Evolutionary conservation across 1,140 invertebrate species (phyloP), one percentile per base, ranked within the genome.

Genomic region (Probaryconus sp.): DNA sequence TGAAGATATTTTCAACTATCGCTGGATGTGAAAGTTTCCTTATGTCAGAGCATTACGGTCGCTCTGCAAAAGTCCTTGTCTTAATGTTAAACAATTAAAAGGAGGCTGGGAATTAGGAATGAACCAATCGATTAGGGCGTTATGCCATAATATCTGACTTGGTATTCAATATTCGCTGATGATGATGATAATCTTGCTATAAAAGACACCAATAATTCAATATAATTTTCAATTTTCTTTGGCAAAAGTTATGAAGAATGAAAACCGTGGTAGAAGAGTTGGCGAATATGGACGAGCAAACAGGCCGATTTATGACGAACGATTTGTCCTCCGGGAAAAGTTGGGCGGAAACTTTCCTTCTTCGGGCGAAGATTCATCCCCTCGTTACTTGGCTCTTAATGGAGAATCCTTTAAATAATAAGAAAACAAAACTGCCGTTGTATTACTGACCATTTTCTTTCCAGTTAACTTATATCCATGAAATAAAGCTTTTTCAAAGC

Each of bases 291-390:
- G 45, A 60, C 42, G 55, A 77, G 70, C 58, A 79, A 73, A 76
- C 70, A 55, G 75, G 74, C 73, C 77, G 72, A 85, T 83, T 83
- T 84, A 83, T 80, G 79, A 78, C 72, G 60, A 78, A 77, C 82
- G 77, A 84, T 85, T 84, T 82, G 76, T 83, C 77, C 65, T 48
- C n/a, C 11, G 55, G 45, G 45, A 68, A 51, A 64, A 77, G 71
- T 73, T 76, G 33, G 43, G n/a, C 24, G 56, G 35, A 73, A 81
- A 84, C 70, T 83, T 82, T 68, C n/a, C 45, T 77, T 55, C 73
- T 60, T 77, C 75, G 71, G 47, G 26, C 7, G 50, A 48, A 68
- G 11, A 58, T 43, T 40, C 55, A 37, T 56, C 43, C 64, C 11
- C 51, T 47, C 28, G 33, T 20, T 6, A 1, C 42, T 10, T 38